Evolutionary conservation across 1,140 invertebrate species (phyloP), one percentile per base, ranked within the genome.

Genomic region (Littorina saxatilis): DNA sequence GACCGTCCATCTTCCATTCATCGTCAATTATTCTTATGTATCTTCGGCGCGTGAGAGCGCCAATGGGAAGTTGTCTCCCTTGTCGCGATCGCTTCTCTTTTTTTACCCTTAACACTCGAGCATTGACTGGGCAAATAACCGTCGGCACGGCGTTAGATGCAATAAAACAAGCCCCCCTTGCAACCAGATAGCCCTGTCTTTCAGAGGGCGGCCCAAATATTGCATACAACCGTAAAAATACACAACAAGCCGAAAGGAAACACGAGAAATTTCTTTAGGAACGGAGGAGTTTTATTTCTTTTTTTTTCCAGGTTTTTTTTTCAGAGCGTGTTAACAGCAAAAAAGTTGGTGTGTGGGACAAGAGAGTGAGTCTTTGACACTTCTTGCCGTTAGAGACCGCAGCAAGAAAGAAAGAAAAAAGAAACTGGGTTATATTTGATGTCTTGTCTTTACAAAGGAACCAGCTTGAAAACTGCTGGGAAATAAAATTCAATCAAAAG

Each of bases 401-500:
- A n/a, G n/a, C n/a, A n/a, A n/a, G n/a, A n/a, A n/a, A n/a, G n/a
- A n/a, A n/a, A 47, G 43, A 17, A 17, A 47, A 9, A 7, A 23
- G 23, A 23, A 61, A 11, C 58, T 61, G 58, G 58, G 58, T 61
- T 61, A 61, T 61, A 23, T 61, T 61, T 61, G 58, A 61, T 61
- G 58, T 61, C 20, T 61, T 47, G n/a, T n/a, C 58, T 23, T 23
- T 7, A 61, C 58, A 61, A 61, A n/a, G 58, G 43, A 23, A 5
- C 27, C 58, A 23, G 20, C 58, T 61, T 61, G 58, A 5, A 23
- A 23, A 7, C 27, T 29, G 4, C 4, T 5, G n/a, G 58, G 58
- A 61, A 61, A 61, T 61, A 61, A 61, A 61, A 61, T 61, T 61
- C 58, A 61, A 61, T 61, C 58, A 61, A 61, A 61, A 61, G 58